Evolutionary conservation across 2,797 vertebrate genomes (phyloP).

Genomic region (Squalus acanthias): DNA sequence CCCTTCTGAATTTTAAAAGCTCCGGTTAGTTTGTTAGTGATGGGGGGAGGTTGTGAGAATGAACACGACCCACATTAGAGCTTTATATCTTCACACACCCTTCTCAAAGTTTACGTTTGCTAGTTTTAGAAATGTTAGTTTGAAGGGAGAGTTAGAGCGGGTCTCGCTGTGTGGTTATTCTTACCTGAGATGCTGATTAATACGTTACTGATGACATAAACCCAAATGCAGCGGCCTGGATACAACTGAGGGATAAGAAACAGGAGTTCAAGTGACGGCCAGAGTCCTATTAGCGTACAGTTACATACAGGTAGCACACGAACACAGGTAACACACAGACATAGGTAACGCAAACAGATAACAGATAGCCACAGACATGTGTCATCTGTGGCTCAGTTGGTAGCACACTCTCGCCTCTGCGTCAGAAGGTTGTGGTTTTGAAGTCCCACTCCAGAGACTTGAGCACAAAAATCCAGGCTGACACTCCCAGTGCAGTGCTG

Average conservation of each 20-base stretch:
- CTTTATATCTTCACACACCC: not conserved
- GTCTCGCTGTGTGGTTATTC: not conserved
- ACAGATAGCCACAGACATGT: not conserved
- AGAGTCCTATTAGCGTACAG: not conserved
- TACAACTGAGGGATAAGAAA: slow-evolving; percentile 64
- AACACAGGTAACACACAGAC: not conserved
- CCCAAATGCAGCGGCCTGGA: slow-evolving; percentile 76
- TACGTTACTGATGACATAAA: slow-evolving; percentile 73
- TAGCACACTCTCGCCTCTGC: no score
- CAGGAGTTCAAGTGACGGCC: not conserved
- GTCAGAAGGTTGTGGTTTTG: no score
- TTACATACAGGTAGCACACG: not conserved
- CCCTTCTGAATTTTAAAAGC: not conserved
- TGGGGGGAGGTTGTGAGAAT: not conserved
- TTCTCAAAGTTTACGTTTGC: not conserved
- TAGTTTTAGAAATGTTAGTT: not conserved
- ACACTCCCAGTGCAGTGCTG: no score
- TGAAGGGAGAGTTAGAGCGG: not conserved
- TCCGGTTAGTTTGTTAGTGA: not conserved
- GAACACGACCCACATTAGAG: not conserved
- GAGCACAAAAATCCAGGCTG: no score
- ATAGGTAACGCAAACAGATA: not conserved
- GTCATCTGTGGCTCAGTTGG: no score
- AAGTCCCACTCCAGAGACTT: no score
- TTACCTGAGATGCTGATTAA: slow-evolving; percentile 86